Evolutionary conservation across 2,888 invertebrate genomes (phyloP), one percentile per base, ranked within the genome.

Genomic region (Xylophagus ater): DNA sequence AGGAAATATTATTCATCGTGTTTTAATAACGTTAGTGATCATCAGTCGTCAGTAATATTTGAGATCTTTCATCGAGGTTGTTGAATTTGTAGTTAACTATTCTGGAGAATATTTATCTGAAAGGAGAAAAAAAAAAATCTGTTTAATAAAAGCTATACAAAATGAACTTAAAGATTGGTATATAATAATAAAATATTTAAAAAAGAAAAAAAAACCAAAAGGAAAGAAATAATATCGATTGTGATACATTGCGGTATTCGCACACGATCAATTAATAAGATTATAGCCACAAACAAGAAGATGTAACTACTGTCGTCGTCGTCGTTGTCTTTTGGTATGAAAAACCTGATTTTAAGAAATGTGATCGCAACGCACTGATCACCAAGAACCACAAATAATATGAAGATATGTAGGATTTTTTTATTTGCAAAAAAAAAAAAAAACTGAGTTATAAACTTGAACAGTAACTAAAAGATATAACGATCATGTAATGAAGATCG

Each of bases 251-350:
- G 43, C 28, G 43, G 43, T 43, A 43, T 43, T 43, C 40, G 37
- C 43, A 43, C 43, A 43, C 41, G 43, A 43, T 43, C 43, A 43
- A 43, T 43, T 43, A 43, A 43, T 43, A 43, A 41, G 43, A 43
- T 43, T 35, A 31, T 34, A 32, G 33, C 32, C 39, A 26, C 37
- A 25, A 21, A 18, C 37, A 30, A 13, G 13, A 32, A 29, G 37
- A 35, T 37, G 37, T 8, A 21, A 19, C 13, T 17, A 19, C 25
- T 18, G 26, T 26, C 28, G 25, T 29, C 19, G 30, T 15, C 30
- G 21, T 21, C 28, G 28, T n/a, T 34, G 26, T 29, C n/a, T n/a
- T n/a, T n/a, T n/a, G n/a, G n/a, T n/a, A n/a, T n/a, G n/a, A n/a
- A n/a, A 33, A 39, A 33, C 33, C 40, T 40, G 40, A 40, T 40